A percentile compares a stretch with the other conserved stretches of the same genome.
These are phyloP conservation scores for Parauchenoglanis punctatus DNA, from an alignment of 2,797 vertebrate genomes.

Conservation along the genomic window DNA sequence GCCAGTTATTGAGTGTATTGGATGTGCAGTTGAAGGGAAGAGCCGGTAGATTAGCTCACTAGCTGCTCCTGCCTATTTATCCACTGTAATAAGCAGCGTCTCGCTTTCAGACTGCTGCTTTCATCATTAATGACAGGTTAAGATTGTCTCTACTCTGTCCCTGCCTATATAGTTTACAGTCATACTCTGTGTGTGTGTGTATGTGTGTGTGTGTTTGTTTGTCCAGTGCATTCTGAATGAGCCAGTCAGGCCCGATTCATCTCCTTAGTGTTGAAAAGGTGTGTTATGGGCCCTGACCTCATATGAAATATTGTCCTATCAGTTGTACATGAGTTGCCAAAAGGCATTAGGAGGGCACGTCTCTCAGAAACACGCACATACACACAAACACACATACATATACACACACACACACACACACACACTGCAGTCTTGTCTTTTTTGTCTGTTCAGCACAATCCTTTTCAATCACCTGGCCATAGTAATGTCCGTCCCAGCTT, in stretches of 20 bases:
- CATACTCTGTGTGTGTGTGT: constrained; percentile 42
- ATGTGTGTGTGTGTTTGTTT: constrained; percentile 35
- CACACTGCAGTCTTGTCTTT: constrained; percentile 6
- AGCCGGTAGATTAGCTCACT: constrained; percentile 56
- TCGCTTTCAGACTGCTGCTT: constrained; percentile 52
- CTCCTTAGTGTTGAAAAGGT: constrained; percentile 70
- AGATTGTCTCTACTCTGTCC: constrained; percentile 55
- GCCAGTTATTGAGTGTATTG: constrained; percentile 56
- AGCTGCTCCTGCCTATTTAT: constrained; percentile 55
- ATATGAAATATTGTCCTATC: constrained; percentile 77
- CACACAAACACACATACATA: constrained; percentile 39
- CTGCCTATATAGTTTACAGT: constrained; percentile 57
- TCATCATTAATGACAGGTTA: constrained; percentile 61
- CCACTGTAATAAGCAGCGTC: constrained; percentile 50
- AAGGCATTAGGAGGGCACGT: constrained; percentile 70
- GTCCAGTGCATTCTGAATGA: constrained; percentile 63
- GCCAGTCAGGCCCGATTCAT: constrained; percentile 68
- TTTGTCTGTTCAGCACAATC: constrained; percentile 22
- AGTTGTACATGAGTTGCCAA: constrained; percentile 72
- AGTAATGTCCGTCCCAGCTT: constrained; percentile 4
- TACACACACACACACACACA: constrained; percentile 26
- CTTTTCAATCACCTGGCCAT: constrained; percentile 2
- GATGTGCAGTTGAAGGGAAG: constrained; percentile 53
- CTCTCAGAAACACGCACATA: constrained; percentile 51
- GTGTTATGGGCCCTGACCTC: constrained; percentile 74